These are phyloP conservation scores for Rhopalosiphum nymphaeae DNA, from an alignment of 2,888 invertebrate genomes.

Conservation along the genomic window DNA sequence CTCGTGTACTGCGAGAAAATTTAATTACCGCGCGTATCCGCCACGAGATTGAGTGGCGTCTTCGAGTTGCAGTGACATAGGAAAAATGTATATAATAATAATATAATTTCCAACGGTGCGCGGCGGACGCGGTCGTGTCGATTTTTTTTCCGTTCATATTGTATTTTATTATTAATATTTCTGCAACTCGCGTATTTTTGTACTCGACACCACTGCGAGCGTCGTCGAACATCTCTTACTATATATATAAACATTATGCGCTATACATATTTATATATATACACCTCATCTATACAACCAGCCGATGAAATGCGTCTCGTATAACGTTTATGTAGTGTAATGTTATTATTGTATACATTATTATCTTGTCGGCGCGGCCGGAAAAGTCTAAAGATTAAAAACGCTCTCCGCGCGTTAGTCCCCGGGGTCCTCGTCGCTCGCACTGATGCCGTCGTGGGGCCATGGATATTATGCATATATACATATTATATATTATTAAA, in stretches of 20 bases:
- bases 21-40: background rate
- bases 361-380: slow-evolving; percentile 14
- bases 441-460: background rate
- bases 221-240: background rate
- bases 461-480: background rate
- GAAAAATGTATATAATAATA: background rate
- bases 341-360: slow-evolving; percentile 20
- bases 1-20: slow-evolving; percentile 5
- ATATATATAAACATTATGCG: background rate
- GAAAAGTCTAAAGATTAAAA: slow-evolving; percentile 48
- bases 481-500: slow-evolving; percentile 2
- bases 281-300: background rate
- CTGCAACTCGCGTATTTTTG: background rate
- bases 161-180: slow-evolving; percentile 13
- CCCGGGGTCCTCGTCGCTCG: slow-evolving; percentile 20
- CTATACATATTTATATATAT: background rate
- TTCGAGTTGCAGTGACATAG: background rate
- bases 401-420: background rate
- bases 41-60: slow-evolving; percentile 14
- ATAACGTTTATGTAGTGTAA: background rate
- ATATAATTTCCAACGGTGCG: background rate
- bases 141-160: slow-evolving; percentile 28
- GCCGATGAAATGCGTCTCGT: background rate
- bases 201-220: background rate
- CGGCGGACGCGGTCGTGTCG: background rate